Evolutionary conservation across 2,113 vertebrate genomes (phyloP).

Genomic region (Scopus umbretta): DNA sequence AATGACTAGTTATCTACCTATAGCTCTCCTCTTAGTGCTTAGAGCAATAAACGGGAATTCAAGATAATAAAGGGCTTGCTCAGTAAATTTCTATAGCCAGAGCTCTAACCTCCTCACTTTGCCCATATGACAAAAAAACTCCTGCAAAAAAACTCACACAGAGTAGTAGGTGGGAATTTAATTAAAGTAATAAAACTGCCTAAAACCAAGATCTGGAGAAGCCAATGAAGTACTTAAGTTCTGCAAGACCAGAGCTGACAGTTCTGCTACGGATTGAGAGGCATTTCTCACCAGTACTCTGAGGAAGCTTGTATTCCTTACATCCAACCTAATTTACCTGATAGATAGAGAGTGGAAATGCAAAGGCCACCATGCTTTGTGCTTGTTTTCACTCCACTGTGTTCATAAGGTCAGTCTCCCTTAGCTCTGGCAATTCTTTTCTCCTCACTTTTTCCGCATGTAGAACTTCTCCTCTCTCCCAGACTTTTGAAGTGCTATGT

Average conservation of each 20-base stretch:
- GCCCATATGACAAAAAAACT: neutral
- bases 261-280: neutral
- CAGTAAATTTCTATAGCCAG: neutral
- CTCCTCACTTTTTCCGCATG: neutral
- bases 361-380: fast-evolving
- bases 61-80: neutral
- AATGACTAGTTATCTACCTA: neutral
- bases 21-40: neutral
- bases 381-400: neutral
- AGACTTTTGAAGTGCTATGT: neutral
- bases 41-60: neutral
- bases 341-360: neutral
- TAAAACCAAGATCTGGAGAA: neutral
- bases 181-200: neutral
- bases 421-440: neutral
- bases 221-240: neutral
- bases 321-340: neutral
- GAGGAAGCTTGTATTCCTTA: neutral
- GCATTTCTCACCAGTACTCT: neutral
- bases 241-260: neutral
- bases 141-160: neutral
- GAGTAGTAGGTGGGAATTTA: neutral
- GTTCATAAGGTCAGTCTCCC: neutral
- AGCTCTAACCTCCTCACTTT: neutral
- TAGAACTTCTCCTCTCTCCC: neutral